Conservation (phyloP, 1,140 invertebrate species). For the Anoplophora glabripennis region DNA sequence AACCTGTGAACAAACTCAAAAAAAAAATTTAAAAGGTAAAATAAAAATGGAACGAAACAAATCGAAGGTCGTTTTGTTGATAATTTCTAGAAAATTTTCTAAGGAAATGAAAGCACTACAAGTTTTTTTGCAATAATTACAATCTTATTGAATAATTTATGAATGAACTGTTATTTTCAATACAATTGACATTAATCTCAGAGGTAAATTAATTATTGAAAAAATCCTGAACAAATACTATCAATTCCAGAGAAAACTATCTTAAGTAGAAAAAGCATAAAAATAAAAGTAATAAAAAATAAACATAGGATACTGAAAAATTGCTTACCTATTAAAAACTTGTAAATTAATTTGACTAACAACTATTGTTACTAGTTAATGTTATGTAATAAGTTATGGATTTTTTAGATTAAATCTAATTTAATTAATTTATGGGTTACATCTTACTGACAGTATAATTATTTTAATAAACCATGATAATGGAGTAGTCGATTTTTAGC, state of each 20-base stretch:
- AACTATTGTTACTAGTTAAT: not conserved
- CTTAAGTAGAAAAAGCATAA: not conserved
- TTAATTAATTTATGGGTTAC: not conserved
- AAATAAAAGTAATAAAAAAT: not conserved
- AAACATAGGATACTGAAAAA: too few relatives aligned
- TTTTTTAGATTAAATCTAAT: not conserved
- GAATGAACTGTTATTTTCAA: too few relatives aligned
- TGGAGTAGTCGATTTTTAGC: constrained; percentile 2
- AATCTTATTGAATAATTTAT: too few relatives aligned
- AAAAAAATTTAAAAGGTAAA: constrained; percentile 23
- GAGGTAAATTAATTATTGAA: too few relatives aligned
- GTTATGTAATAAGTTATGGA: not conserved
- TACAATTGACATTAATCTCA: too few relatives aligned
- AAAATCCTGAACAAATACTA: too few relatives aligned
- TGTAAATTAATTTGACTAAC: not conserved
- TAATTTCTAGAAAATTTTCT: constrained; percentile 3
- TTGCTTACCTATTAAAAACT: not conserved
- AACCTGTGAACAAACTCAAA: constrained; percentile 40
- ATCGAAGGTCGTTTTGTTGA: not conserved
- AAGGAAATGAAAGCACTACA: not conserved
- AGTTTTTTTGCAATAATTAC: too few relatives aligned
- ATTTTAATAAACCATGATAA: not conserved
- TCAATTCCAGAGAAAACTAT: too few relatives aligned
- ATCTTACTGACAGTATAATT: not conserved
- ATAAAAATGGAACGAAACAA: not conserved